Evolutionary conservation across 2,888 invertebrate species (phyloP).

Genomic region (Phasia obesa): DNA sequence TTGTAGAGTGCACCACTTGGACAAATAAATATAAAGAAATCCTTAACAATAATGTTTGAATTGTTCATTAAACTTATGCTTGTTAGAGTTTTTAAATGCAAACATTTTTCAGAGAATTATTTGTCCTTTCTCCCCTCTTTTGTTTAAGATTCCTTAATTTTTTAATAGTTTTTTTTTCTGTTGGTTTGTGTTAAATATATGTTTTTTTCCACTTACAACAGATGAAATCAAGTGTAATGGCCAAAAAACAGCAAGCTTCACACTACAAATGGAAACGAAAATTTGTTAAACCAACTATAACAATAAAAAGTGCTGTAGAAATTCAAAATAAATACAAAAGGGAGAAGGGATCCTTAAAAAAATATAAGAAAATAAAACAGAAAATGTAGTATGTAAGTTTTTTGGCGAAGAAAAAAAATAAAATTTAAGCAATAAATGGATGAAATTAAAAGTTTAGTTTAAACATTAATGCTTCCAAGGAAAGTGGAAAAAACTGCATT

Average conservation of each 20-base stretch:
- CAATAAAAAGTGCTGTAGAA: conserved; percentile 24
- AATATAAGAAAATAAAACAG: no score
- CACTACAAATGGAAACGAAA: conserved; percentile 32
- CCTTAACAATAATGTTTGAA: conserved; percentile 55
- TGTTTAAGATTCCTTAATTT: conserved; percentile 37
- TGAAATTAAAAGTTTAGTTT: conserved; percentile 71
- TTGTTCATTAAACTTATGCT: conserved; percentile 72
- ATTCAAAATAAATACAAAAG: conserved; percentile 43
- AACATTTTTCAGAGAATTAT: conserved; percentile 58
- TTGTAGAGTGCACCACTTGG: conserved; percentile 9
- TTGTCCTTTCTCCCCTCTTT: neutral
- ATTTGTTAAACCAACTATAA: conserved; percentile 42
- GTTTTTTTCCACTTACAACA: conserved; percentile 44
- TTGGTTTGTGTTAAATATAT: conserved; percentile 23
- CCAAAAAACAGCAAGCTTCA: conserved; percentile 33
- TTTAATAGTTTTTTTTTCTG: conserved; percentile 6
- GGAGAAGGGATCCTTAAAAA: neutral
- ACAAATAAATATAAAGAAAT: conserved; percentile 26
- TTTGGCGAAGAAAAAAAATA: conserved; percentile 53
- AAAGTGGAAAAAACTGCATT: neutral
- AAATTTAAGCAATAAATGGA: conserved; percentile 65
- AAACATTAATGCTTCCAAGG: conserved; percentile 53
- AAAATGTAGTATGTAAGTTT: conserved; percentile 7
- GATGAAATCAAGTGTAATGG: conserved; percentile 64
- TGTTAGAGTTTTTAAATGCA: conserved; percentile 69